Percentiles rank a stretch among this genome's conserved stretches.
Conservation (phyloP, 2,888 invertebrate genomes). For the Trisateles emortualis region DNA sequence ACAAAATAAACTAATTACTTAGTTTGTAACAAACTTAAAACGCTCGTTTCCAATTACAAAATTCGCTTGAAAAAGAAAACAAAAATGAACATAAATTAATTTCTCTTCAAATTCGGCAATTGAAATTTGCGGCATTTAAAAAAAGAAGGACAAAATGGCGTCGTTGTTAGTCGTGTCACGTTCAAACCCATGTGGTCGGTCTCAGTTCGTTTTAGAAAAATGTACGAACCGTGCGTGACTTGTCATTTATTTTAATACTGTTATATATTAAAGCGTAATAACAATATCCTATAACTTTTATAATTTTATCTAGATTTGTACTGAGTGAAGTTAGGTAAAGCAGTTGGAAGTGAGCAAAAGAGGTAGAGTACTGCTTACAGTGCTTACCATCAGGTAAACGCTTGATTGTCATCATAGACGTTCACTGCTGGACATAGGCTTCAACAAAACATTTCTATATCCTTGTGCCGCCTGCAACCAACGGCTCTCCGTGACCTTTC, state of each 20-base stretch:
- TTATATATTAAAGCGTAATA: conserved; percentile 34
- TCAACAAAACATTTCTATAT: too few species aligned
- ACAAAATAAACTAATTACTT: not conserved
- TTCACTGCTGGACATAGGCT: too few species aligned
- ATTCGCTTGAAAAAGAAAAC: conserved; percentile 6
- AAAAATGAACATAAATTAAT: conserved; percentile 10
- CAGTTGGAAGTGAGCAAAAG: too few species aligned
- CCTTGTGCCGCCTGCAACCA: too few species aligned
- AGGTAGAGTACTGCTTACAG: too few species aligned
- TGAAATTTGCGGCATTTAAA: conserved; percentile 34
- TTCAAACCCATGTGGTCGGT: conserved; percentile 49
- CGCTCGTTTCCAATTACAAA: conserved; percentile 15
- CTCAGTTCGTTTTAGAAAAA: conserved; percentile 53
- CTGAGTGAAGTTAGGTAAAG: too few species aligned
- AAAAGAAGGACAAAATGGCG: conserved; percentile 34
- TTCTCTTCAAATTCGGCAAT: conserved; percentile 18
- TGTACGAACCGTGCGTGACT: conserved; percentile 53
- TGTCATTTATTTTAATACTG: conserved; percentile 10
- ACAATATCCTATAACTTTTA: not conserved
- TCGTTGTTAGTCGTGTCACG: conserved; percentile 47
- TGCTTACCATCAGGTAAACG: too few species aligned
- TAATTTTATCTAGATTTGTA: not conserved
- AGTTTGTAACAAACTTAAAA: not conserved
- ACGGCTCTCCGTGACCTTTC: too few species aligned
- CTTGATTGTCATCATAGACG: too few species aligned